A percentile compares a stretch with the other conserved stretches of the same genome.
Evolutionary conservation across 2,113 vertebrate genomes (phyloP).

Genomic region (Nanorana parkeri): DNA sequence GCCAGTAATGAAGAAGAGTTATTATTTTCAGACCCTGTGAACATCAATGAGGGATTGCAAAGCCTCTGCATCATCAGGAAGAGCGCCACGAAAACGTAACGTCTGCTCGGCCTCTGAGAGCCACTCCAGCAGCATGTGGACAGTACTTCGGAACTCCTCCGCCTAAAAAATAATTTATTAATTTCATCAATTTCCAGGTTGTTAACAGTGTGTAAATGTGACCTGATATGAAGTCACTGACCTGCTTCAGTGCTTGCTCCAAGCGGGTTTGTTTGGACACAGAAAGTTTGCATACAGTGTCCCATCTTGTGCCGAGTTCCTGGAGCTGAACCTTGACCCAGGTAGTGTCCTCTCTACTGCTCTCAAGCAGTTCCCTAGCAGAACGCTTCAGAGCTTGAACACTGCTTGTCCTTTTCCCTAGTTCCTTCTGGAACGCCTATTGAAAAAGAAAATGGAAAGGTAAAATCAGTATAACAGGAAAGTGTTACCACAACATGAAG

Average conservation of each 20-base stretch:
- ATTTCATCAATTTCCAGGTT: too few relatives aligned
- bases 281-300: conserved; percentile 92
- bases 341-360: conserved; percentile 90
- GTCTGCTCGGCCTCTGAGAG: conserved; percentile 96
- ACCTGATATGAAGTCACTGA: conserved; percentile 62
- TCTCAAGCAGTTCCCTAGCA: conserved; percentile 92
- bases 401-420: conserved; percentile 92
- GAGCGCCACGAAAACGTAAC: conserved; percentile 92
- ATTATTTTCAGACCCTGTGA: conserved; percentile 75
- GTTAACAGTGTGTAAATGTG: too few relatives aligned
- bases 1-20: not conserved
- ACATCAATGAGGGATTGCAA: conserved; percentile 87
- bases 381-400: conserved; percentile 95
- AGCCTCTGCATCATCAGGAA: conserved; percentile 92
- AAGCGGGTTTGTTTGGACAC: conserved; percentile 94
- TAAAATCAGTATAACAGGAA: too few relatives aligned
- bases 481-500: too few relatives aligned
- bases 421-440: conserved; percentile 96
- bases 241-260: conserved; percentile 93
- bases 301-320: conserved; percentile 97
- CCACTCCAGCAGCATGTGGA: conserved; percentile 95
- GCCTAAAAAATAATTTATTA: conserved; percentile 72
- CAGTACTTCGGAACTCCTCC: conserved; percentile 89
- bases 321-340: conserved; percentile 98
- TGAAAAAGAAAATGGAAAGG: not conserved